Percentiles rank a stretch among this genome's conserved stretches.
Conservation (phyloP, 2,888 invertebrate species). For the Myopa testacea region DNA sequence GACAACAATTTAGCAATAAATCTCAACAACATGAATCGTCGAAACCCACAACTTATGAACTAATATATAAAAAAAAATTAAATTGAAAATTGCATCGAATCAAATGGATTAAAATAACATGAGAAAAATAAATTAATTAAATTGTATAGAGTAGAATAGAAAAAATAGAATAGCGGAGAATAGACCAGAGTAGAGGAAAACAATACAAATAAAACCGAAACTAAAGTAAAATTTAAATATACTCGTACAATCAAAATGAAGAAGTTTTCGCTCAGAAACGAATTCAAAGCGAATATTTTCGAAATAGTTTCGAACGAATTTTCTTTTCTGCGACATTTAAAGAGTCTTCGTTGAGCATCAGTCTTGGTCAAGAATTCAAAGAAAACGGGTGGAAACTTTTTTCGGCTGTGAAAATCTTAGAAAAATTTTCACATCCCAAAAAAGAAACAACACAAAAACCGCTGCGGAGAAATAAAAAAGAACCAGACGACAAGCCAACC, state of each 20-base stretch:
- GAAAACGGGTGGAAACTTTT: conserved; percentile 26
- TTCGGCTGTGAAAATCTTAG: conserved; percentile 10
- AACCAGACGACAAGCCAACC: neutral
- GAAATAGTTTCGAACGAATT: conserved; percentile 10
- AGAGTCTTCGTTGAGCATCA: conserved; percentile 24
- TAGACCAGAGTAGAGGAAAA: neutral
- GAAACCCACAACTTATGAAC: neutral
- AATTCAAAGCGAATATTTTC: neutral
- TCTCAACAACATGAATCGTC: conserved; percentile 10
- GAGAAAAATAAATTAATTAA: neutral
- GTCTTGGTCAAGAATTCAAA: conserved; percentile 34
- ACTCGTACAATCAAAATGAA: neutral
- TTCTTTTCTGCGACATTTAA: conserved; percentile 21
- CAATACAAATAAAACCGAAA: conserved; percentile 9
- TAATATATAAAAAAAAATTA: neutral
- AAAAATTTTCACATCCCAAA: neutral
- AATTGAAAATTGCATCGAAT: conserved; percentile 4
- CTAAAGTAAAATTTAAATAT: neutral
- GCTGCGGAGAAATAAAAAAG: neutral
- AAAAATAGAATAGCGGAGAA: neutral
- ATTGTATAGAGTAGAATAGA: neutral
- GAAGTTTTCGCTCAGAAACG: neutral
- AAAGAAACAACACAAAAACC: neutral
- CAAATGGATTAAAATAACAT: neutral
- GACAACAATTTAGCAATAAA: conserved; percentile 19